phyloP scores from a whole-genome alignment of 2,113 vertebrate species.

The Athene cunicularia region DNA sequence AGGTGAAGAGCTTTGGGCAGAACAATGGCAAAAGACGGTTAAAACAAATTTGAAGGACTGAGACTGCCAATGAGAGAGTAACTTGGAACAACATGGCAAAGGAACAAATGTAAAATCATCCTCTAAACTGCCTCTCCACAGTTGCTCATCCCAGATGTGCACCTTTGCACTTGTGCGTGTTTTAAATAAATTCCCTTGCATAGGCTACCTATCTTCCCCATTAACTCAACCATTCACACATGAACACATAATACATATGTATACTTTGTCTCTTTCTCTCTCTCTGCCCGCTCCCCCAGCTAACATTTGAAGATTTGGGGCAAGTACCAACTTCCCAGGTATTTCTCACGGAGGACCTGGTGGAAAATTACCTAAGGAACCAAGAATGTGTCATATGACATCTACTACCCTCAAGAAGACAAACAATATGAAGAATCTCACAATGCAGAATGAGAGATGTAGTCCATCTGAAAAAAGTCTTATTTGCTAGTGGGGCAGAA shows the following conservation, averaged over 20 bases:
- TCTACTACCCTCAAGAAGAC: background rate
- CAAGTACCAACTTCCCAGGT: background rate
- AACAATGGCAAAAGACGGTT: background rate
- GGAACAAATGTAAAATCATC: background rate
- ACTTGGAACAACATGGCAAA: background rate
- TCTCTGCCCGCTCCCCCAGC: background rate
- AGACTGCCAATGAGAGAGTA: background rate
- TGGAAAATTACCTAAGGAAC: background rate
- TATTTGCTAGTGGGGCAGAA: background rate
- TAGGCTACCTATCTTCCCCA: background rate
- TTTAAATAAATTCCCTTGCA: background rate
- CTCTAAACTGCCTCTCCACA: background rate
- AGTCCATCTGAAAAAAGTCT: background rate
- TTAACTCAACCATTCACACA: background rate
- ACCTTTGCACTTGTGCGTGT: background rate
- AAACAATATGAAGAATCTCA: background rate
- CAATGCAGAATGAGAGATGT: background rate
- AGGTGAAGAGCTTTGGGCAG: background rate
- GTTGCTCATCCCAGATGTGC: background rate
- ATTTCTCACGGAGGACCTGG: background rate
- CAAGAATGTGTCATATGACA: background rate
- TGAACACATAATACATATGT: background rate
- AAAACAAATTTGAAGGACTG: background rate
- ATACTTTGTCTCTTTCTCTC: background rate
- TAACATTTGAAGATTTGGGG: background rate